phyloP scores from a whole-genome alignment of 1,140 invertebrate species.

The Acromyrmex echinatior region DNA sequence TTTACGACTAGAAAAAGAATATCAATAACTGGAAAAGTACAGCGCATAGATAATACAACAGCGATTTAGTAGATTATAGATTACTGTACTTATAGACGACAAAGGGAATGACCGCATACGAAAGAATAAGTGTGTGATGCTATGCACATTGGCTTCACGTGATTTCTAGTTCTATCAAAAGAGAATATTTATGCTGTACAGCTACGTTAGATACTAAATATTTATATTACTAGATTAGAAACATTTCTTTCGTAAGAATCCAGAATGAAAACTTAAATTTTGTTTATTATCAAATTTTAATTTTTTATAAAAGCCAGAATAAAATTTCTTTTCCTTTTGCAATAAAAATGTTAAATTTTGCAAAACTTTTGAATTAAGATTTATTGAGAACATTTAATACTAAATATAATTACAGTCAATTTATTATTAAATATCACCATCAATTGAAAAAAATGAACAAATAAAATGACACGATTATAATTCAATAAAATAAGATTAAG shows the following conservation, averaged over 20 bases:
- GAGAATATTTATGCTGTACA: background rate
- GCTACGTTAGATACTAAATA: background rate
- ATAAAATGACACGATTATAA: conserved; percentile 5
- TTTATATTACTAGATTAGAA: no score
- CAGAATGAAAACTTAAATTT: background rate
- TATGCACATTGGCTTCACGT: conserved; percentile 43
- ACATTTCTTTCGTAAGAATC: background rate
- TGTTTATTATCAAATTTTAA: background rate
- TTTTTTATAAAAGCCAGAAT: background rate
- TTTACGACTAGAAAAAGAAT: conserved; percentile 6
- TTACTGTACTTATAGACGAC: conserved; percentile 53
- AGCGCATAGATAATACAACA: conserved; percentile 27
- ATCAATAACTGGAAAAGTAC: conserved; percentile 14
- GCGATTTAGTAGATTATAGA: conserved; percentile 36
- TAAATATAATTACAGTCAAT: background rate
- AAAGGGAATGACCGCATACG: conserved; percentile 76
- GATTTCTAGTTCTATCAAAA: conserved; percentile 24
- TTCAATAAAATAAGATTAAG: background rate
- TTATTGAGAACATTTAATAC: background rate
- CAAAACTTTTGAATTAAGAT: background rate
- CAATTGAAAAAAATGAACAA: background rate
- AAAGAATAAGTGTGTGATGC: conserved; percentile 22
- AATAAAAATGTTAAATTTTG: background rate
- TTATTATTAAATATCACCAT: background rate
- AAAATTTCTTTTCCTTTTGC: background rate